phyloP scores from a whole-genome alignment of 1,140 invertebrate species.

The Homalodisca vitripennis region DNA sequence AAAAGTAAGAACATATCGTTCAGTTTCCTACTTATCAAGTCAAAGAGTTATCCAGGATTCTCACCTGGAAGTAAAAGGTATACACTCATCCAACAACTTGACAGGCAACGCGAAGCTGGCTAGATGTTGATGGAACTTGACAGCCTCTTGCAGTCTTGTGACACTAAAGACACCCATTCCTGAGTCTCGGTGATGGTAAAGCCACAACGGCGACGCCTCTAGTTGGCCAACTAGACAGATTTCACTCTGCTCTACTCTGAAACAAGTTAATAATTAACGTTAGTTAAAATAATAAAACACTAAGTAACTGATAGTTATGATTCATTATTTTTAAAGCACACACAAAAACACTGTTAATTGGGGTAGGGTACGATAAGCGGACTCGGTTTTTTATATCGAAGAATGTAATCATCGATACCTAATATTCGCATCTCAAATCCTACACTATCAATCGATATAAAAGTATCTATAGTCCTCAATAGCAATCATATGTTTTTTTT shows the following conservation, averaged over 20 bases:
- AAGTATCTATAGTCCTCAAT: no score
- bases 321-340: no score
- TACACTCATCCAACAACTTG: constrained; percentile 32
- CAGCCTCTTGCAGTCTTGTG: constrained; percentile 35
- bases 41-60: not conserved
- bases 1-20: not conserved
- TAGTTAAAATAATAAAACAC: no score
- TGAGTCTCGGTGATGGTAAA: not conserved
- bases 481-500: no score
- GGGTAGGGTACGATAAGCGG: no score
- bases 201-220: constrained; percentile 27
- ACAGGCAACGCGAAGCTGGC: constrained; percentile 32
- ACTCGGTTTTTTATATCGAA: no score
- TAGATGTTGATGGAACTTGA: constrained; percentile 36
- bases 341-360: no score
- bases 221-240: constrained; percentile 30
- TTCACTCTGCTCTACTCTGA: not conserved
- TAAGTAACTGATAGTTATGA: no score
- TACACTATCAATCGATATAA: no score
- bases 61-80: not conserved
- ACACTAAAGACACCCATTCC: constrained; percentile 31
- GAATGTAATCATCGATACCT: no score
- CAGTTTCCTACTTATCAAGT: not conserved
- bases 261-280: no score
- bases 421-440: no score